Evolutionary conservation across 1,140 invertebrate genomes (phyloP), one percentile per base, ranked within the genome.

Genomic region (Potamilus streckersoni): DNA sequence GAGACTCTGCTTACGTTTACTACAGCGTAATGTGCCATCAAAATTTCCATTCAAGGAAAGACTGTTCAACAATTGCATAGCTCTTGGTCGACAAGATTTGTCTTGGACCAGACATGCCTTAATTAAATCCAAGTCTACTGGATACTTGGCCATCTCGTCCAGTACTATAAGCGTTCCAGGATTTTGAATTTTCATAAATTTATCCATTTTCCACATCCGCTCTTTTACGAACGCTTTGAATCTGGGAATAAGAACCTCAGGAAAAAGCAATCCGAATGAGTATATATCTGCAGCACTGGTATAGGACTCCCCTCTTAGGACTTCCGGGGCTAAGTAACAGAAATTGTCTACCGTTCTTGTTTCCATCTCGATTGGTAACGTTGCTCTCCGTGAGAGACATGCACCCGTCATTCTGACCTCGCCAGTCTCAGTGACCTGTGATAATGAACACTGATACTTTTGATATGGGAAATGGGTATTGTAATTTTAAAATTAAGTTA

Each of bases 401-500:
- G 27, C 64, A 12, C 70, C 75, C 23, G 75, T 77, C 17, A 77
- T 12, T 59, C 63, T 77, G 2, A 77, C 65, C n/a, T 77, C 75
- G 20, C 75, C 75, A 57, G 23, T 72, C 2, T 49, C 64, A 2
- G 57, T 72, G n/a, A 72, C 65, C 75, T 77, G 56, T n/a, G 58
- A 65, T n/a, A 69, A 1, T 16, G 38, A 69, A 57, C 16, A 69
- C 6, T 15, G 14, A 57, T 12, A 57, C 11, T 19, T 1, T 20
- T 3, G 2, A 57, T 69, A 16, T 57, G 20, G 58, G 27, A 27
- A 23, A 68, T 31, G 31, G 15, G n/a, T 27, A 71, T 1, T 49
- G n/a, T 27, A 71, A 0, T 49, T 11, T 49, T 49, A 49, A 49
- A 31, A 31, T 31, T 49, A 49, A 49, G 11, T 8, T 8, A 49